Percentiles rank a stretch among this genome's conserved stretches.
These are phyloP conservation scores for Rotaria magnacalcarata DNA, from an alignment of 2,888 invertebrate species.

Conservation along the genomic window DNA sequence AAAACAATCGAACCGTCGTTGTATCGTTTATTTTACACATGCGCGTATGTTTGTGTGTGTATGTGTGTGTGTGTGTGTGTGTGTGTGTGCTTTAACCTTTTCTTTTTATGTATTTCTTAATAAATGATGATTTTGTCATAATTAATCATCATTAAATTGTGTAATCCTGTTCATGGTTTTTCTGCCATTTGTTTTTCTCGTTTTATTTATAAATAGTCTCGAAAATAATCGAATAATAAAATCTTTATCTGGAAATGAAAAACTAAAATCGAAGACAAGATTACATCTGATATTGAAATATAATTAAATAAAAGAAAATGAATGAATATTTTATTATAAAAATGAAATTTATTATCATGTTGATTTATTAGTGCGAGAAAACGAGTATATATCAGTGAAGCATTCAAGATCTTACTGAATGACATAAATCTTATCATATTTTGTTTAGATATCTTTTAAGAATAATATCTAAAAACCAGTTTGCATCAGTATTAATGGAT, in stretches of 20 bases:
- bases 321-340: no score
- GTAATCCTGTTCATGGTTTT: neutral
- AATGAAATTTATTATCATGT: no score
- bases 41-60: neutral
- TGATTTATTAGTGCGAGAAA: no score
- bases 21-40: no score
- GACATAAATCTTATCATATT: no score
- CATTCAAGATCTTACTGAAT: no score
- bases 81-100: neutral
- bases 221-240: neutral
- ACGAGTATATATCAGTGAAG: no score
- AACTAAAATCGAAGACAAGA: neutral
- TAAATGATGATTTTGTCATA: neutral
- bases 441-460: neutral
- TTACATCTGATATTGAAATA: neutral
- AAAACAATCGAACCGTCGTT: neutral
- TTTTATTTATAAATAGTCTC: neutral
- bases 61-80: no score
- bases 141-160: neutral
- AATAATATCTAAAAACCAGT: neutral
- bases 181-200: neutral
- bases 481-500: conserved; percentile 5
- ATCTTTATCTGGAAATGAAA: neutral
- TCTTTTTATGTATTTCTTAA: neutral
- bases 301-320: neutral